Percentiles rank a stretch among this genome's conserved stretches.
Conservation (phyloP, 1,140 invertebrate species). For the Caenorhabditis briggsae region DNA sequence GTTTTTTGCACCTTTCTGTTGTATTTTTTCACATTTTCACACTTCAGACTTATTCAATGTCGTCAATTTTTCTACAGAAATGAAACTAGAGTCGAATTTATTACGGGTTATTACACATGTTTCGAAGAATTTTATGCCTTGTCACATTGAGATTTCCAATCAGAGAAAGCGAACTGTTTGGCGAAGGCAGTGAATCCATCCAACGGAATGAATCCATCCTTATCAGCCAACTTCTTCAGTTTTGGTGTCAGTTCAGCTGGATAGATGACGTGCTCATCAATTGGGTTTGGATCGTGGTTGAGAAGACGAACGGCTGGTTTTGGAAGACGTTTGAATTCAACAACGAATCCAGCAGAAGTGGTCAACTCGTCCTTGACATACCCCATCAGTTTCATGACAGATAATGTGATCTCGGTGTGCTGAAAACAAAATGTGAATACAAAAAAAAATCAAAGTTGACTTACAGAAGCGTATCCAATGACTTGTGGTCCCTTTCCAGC, state of each 20-base stretch:
- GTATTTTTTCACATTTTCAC: too few relatives aligned
- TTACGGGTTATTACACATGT: not conserved
- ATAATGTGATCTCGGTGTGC: constrained; percentile 68
- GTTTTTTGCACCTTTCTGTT: too few relatives aligned
- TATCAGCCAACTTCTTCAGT: constrained; percentile 53
- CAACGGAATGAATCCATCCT: constrained; percentile 61
- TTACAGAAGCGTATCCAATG: constrained; percentile 67
- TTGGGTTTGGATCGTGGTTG: constrained; percentile 67
- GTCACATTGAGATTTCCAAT: constrained; percentile 53
- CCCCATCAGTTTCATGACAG: constrained; percentile 67
- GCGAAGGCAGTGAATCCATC: constrained; percentile 49
- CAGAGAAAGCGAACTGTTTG: constrained; percentile 51
- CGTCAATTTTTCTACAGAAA: too few relatives aligned
- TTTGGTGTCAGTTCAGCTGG: constrained; percentile 58
- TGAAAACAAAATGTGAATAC: constrained; percentile 8
- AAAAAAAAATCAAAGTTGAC: not conserved
- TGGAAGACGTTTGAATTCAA: constrained; percentile 60
- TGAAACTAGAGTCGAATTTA: not conserved
- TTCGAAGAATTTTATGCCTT: not conserved
- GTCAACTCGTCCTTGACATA: constrained; percentile 63
- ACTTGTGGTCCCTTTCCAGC: constrained; percentile 57
- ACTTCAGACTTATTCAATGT: too few relatives aligned
- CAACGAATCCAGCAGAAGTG: constrained; percentile 69
- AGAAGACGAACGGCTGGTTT: constrained; percentile 55
- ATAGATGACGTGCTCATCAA: constrained; percentile 68